Percentiles rank a stretch among this genome's conserved stretches.
Evolutionary conservation across 2,888 invertebrate genomes (phyloP).

Genomic region (Eupithecia abbreviata): DNA sequence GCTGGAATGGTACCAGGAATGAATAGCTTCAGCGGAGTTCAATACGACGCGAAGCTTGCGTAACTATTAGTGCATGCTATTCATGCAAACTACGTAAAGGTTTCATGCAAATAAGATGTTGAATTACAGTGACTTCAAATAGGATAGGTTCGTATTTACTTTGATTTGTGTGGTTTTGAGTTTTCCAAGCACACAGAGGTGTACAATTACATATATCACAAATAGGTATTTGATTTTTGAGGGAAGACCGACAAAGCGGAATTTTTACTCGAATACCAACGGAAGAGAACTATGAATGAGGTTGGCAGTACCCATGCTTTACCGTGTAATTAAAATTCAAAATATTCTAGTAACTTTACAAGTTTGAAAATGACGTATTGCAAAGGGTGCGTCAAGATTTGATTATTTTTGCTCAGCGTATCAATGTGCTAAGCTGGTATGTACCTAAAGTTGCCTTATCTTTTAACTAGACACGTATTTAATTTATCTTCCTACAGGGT

Average conservation of each 20-base stretch:
- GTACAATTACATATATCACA: neutral
- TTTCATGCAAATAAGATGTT: neutral
- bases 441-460: too few relatives aligned
- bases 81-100: conserved; percentile 1
- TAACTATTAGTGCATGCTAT: neutral
- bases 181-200: neutral
- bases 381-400: neutral
- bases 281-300: neutral
- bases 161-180: neutral
- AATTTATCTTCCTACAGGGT: neutral
- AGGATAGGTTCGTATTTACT: neutral
- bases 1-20: conserved; percentile 32
- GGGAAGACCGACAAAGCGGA: too few relatives aligned
- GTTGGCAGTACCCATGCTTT: neutral
- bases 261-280: neutral
- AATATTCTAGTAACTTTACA: neutral
- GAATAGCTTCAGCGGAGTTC: conserved; percentile 28
- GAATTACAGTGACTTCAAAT: neutral
- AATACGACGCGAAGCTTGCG: conserved; percentile 3
- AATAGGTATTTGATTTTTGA: neutral
- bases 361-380: neutral
- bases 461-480: neutral
- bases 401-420: neutral
- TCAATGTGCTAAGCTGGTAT: neutral
- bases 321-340: neutral